phyloP scores from a whole-genome alignment of 2,888 invertebrate genomes.

The Cantharis nigra region DNA sequence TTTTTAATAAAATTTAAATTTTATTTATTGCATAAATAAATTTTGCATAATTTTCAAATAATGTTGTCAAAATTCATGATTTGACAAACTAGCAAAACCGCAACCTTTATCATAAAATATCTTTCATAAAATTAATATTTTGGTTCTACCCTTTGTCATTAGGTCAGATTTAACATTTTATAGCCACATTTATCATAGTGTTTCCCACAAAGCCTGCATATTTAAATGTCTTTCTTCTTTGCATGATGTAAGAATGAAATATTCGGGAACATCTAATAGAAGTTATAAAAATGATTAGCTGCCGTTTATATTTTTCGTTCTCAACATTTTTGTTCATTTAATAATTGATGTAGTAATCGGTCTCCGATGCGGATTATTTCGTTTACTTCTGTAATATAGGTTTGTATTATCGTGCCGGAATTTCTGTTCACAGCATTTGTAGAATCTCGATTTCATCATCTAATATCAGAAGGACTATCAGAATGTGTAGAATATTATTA shows the following conservation, averaged over 20 bases:
- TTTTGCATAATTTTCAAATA: background rate
- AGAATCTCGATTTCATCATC: slow-evolving; percentile 14
- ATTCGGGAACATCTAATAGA: slow-evolving; percentile 11
- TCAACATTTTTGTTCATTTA: slow-evolving; percentile 1
- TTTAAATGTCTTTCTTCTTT: slow-evolving; percentile 22
- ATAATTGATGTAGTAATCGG: slow-evolving; percentile 12
- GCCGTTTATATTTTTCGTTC: slow-evolving; percentile 9
- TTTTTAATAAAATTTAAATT: background rate
- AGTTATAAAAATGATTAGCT: slow-evolving; percentile 20
- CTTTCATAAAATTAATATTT: slow-evolving; percentile 26
- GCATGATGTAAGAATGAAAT: slow-evolving; percentile 22
- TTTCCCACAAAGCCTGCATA: slow-evolving; percentile 22
- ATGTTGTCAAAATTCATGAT: background rate
- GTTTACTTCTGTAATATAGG: slow-evolving; percentile 1
- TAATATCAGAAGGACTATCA: slow-evolving; percentile 5
- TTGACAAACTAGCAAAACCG: slow-evolving; percentile 16
- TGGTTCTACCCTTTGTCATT: slow-evolving; percentile 26
- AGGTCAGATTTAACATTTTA: slow-evolving; percentile 32
- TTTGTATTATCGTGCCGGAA: slow-evolving; percentile 12
- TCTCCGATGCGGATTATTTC: slow-evolving; percentile 10
- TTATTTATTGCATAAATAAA: background rate
- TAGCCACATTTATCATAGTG: slow-evolving; percentile 30
- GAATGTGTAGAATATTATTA: slow-evolving; percentile 8
- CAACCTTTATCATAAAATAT: slow-evolving; percentile 8
- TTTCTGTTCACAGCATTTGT: slow-evolving; percentile 20